phyloP scores from a whole-genome alignment of 1,140 invertebrate species.

The Melanaphis sacchari region DNA sequence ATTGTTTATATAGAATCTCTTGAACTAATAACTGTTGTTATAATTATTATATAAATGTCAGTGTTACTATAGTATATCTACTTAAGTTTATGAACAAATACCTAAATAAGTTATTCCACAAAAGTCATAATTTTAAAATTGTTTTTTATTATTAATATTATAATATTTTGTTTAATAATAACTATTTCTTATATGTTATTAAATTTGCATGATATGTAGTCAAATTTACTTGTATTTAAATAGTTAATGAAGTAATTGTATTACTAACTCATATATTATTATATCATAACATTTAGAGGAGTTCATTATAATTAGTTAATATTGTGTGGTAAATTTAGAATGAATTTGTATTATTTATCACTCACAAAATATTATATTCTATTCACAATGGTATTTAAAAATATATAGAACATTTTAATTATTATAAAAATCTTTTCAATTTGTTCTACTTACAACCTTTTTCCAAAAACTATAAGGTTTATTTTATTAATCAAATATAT shows the following conservation, averaged over 20 bases:
- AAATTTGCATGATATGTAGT: slow-evolving; percentile 19
- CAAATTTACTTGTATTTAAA: background rate
- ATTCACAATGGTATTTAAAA: slow-evolving; percentile 30
- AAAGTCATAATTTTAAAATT: background rate
- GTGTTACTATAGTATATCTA: slow-evolving; percentile 7
- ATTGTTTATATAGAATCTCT: slow-evolving; percentile 40
- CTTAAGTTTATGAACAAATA: slow-evolving; percentile 29
- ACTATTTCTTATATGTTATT: slow-evolving; percentile 18
- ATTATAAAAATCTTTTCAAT: background rate
- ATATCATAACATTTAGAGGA: slow-evolving; percentile 49
- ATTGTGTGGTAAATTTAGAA: slow-evolving; percentile 25
- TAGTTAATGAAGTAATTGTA: background rate
- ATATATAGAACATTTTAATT: slow-evolving; percentile 12
- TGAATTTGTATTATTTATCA: slow-evolving; percentile 16
- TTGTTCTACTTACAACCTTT: background rate
- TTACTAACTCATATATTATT: slow-evolving; percentile 4
- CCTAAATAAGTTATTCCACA: background rate
- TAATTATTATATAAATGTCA: background rate
- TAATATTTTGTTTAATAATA: slow-evolving; percentile 4
- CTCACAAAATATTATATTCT: slow-evolving; percentile 32
- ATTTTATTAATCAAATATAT: background rate
- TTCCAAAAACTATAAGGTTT: background rate
- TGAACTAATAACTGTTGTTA: background rate
- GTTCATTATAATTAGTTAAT: slow-evolving; percentile 49
- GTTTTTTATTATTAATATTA: background rate